These are phyloP conservation scores for Chlorodrepanis virens DNA, from an alignment of 2,113 vertebrate species.

Conservation along the genomic window DNA sequence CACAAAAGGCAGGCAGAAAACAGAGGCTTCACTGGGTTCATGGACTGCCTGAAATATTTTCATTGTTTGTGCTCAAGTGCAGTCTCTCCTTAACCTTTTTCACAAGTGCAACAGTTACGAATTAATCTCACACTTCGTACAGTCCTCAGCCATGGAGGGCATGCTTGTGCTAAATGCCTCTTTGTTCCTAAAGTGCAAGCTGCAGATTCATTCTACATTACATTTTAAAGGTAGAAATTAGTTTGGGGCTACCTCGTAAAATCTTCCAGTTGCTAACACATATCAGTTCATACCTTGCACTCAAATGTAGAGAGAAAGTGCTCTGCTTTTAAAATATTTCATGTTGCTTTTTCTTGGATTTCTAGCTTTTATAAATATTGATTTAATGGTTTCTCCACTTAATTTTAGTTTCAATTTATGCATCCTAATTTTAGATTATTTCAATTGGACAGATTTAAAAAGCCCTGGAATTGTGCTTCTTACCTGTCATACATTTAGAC, in stretches of 20 bases:
- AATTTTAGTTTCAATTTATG: neutral
- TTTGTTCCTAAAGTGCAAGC: neutral
- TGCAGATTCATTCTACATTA: neutral
- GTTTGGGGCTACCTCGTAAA: neutral
- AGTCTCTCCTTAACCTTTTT: neutral
- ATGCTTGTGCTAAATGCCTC: neutral
- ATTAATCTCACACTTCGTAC: neutral
- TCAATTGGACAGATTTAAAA: neutral
- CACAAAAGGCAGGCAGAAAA: neutral
- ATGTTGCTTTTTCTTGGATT: neutral
- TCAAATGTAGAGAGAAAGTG: neutral
- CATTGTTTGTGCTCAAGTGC: neutral
- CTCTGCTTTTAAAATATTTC: neutral
- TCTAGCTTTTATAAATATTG: neutral
- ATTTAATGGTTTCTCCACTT: neutral
- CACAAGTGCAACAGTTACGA: neutral
- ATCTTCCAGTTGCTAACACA: neutral
- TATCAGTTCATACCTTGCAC: neutral
- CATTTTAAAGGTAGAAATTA: neutral
- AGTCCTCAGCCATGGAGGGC: neutral
- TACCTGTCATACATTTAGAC: neutral
- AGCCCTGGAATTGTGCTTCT: neutral
- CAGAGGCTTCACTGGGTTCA: neutral
- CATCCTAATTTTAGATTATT: neutral
- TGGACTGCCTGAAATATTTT: neutral